phyloP scores from a whole-genome alignment of 2,888 invertebrate species.

The Cheilosia impressa region DNA sequence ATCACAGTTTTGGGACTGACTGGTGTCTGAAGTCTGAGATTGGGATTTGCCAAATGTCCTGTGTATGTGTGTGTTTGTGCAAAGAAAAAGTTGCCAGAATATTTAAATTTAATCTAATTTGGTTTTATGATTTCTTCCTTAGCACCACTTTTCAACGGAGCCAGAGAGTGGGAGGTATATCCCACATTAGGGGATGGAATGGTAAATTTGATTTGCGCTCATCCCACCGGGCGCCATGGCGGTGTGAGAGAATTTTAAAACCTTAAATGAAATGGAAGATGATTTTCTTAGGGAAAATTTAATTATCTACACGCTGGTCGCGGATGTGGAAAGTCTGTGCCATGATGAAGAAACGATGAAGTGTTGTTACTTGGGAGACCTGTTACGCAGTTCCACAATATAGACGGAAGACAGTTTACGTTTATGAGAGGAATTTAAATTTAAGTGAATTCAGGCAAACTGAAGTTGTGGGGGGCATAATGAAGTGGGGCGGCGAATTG shows the following conservation, averaged over 20 bases:
- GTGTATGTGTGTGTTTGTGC: background rate
- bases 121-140: conserved; percentile 71
- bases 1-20: conserved; percentile 51
- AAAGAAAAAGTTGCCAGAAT: conserved; percentile 54
- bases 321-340: conserved; percentile 35
- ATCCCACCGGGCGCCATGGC: background rate
- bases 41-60: background rate
- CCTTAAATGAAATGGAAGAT: conserved; percentile 70
- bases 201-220: conserved; percentile 67
- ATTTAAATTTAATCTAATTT: conserved; percentile 75
- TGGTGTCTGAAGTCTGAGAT: conserved; percentile 60
- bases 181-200: conserved; percentile 38
- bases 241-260: conserved; percentile 30
- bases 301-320: conserved; percentile 60
- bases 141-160: conserved; percentile 36
- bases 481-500: background rate
- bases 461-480: background rate
- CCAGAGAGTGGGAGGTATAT: background rate
- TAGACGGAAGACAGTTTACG: conserved; percentile 30
- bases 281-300: conserved; percentile 72
- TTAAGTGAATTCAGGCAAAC: conserved; percentile 37
- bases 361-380: conserved; percentile 33
- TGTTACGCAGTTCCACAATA: conserved; percentile 41
- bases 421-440: conserved; percentile 53
- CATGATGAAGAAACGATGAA: conserved; percentile 7